These are phyloP conservation scores for Pelodytes ibericus DNA, from an alignment of 2,797 vertebrate species.

Conservation along the genomic window DNA sequence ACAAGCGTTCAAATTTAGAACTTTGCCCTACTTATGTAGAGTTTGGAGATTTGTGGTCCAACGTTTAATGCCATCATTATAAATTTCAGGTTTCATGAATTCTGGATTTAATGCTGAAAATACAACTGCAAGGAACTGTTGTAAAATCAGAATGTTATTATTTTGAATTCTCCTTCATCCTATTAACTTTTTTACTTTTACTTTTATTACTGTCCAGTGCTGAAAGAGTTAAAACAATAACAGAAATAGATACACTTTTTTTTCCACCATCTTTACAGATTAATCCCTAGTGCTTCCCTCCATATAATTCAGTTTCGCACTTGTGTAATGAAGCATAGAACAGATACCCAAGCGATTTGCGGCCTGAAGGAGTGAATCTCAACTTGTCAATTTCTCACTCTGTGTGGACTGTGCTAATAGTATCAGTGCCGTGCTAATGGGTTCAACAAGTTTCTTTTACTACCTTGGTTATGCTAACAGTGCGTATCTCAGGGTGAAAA, in stretches of 20 bases:
- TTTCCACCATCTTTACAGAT: constrained; percentile 6
- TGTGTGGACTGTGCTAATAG: neutral
- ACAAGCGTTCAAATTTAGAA: no score
- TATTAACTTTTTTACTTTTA: no score
- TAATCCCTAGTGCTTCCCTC: constrained; percentile 11
- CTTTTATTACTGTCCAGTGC: neutral
- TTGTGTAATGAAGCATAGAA: constrained; percentile 34
- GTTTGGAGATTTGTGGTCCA: no score
- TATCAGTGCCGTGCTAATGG: neutral
- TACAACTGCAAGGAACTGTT: no score
- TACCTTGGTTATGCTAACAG: neutral
- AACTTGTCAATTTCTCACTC: constrained; percentile 16
- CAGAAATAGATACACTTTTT: neutral
- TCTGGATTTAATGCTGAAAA: no score
- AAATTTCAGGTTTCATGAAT: no score
- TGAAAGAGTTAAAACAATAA: neutral
- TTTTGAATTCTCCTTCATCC: no score
- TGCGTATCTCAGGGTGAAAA: neutral
- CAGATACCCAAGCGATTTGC: constrained; percentile 6
- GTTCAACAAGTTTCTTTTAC: neutral
- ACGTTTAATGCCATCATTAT: no score
- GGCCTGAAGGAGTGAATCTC: constrained; percentile 11
- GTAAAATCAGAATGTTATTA: no score
- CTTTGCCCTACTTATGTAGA: no score
- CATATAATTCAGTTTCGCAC: constrained; percentile 12